phyloP scores from a whole-genome alignment of 2,797 vertebrate genomes.

The Enteromius fasciolatus region DNA sequence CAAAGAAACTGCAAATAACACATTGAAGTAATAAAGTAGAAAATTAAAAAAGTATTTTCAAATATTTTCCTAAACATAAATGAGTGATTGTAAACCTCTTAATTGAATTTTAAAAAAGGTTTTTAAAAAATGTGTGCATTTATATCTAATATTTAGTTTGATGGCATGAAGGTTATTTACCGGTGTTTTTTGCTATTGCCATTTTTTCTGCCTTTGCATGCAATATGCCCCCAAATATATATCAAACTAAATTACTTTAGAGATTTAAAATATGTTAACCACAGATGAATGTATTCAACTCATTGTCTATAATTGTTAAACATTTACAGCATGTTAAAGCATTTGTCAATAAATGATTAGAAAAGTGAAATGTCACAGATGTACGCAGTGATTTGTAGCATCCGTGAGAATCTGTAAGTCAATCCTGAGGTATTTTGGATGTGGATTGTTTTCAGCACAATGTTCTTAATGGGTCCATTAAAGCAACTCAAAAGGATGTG shows the following conservation, averaged over 20 bases:
- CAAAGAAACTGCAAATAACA: not conserved
- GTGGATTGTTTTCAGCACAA: constrained; percentile 74
- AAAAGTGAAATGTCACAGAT: not conserved
- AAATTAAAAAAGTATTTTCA: not conserved
- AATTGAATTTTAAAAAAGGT: not conserved
- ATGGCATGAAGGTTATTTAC: not conserved
- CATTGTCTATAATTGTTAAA: not conserved
- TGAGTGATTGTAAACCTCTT: not conserved
- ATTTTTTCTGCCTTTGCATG: not conserved
- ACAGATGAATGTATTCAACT: not conserved
- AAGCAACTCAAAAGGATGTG: constrained; percentile 91
- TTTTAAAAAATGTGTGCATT: not conserved
- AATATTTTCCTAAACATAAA: not conserved
- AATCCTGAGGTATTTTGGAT: not conserved
- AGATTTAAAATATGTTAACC: not conserved
- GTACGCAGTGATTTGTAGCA: not conserved
- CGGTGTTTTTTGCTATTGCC: no score
- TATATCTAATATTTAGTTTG: not conserved
- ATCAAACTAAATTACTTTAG: not conserved
- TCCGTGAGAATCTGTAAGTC: not conserved
- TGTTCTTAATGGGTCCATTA: constrained; percentile 89
- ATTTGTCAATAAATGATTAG: not conserved
- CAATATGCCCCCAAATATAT: not conserved
- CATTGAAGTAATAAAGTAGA: not conserved
- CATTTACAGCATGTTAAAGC: not conserved